Base-by-base conservation (phyloP, 2,113 vertebrate species). In the Tympanuchus pallidicinctus region DNA sequence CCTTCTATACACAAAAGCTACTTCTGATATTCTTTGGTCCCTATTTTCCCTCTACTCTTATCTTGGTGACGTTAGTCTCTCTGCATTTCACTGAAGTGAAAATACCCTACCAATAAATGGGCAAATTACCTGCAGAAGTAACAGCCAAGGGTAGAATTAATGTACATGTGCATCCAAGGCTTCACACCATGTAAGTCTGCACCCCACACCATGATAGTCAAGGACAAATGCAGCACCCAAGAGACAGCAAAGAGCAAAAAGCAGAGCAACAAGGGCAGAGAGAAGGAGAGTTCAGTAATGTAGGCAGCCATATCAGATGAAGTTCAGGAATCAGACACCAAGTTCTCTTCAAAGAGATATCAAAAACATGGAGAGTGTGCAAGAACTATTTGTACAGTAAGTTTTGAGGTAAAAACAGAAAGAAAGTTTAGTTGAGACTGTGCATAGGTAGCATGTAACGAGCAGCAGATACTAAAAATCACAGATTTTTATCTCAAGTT, bases 151-250 rank as follows among this genome's bases (percentile, higher is more conserved):
- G 97, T 19, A 97, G 97, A 97, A 97, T 97, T 96, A 97, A 97
- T 69, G 96, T 92, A 96, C 94, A 96, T 92, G 95, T 96, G 97
- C 94, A 97, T 97, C 97, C 97, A 98, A 96, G 97, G 97, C 91
- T 94, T 97, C 97, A 97, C 97, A 96, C 67, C 97, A 97, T 76
- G 66, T 80, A 97, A 88, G 97, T 98, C 96, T 98, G 98, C 95
- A 98, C 95, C 97, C 97, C 97, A 98, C 97, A 98, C 97, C 97
- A 47, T 97, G 97, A 97, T 94, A 98, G 97, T 97, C 97, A 97
- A 98, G 97, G 98, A 98, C 97, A 98, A 97, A 98, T 74, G 97
- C 97, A 93, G 97, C 97, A 98, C 97, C 84, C 97, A 94, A 98
- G 97, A 97, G 96, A 98, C 97, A 98, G 97, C 95, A 98, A 95